Evolutionary conservation across 2,888 invertebrate genomes (phyloP), one percentile per base, ranked within the genome.

Genomic region (Galerucella nymphaeae): DNA sequence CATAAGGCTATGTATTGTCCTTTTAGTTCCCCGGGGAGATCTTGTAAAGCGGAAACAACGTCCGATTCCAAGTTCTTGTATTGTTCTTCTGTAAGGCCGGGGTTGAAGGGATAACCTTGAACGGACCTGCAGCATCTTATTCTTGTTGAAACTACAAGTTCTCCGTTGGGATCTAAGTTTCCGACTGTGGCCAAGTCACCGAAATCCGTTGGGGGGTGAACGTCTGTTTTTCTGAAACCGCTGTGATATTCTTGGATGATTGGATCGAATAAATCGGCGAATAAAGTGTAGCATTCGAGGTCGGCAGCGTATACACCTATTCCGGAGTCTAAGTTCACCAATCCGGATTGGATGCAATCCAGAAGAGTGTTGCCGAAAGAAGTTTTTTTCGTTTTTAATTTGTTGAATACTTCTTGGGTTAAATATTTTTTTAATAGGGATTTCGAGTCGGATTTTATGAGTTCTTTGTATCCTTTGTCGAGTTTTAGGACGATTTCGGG

Each of bases 1-100:
- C 93, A 93, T 83, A 98, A 90, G 13, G 97, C 96, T 87, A 93
- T 95, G 91, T 96, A 98, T 80, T 93, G 94, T 72, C 97, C 97
- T 89, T 95, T 93, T 71, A 96, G 91, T 85, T 97, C 97, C 57
- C 94, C 83, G 14, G 77, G 75, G 11, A 86, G 67, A 8, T 74
- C 75, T 9, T 72, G 80, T 66, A 89, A 82, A 48, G 84, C 84
- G 6, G 75, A 75, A 9, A 81, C 82, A 70, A 88, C 83, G 84
- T 90, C 89, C 59, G 86, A 85, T 82, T 92, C 90, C 86, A 93
- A 89, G 80, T 91, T 90, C 76, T 85, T 85, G 86, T 92, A 92
- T 85, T 92, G 90, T 23, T 86, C 86, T 83, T 90, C 89, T 41
- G 89, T 91, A 82, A 92, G 87, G 80, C 90, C 90, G n/a, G 92